Conservation (phyloP, 2,113 vertebrate species). For the Crotalus tigris region DNA sequence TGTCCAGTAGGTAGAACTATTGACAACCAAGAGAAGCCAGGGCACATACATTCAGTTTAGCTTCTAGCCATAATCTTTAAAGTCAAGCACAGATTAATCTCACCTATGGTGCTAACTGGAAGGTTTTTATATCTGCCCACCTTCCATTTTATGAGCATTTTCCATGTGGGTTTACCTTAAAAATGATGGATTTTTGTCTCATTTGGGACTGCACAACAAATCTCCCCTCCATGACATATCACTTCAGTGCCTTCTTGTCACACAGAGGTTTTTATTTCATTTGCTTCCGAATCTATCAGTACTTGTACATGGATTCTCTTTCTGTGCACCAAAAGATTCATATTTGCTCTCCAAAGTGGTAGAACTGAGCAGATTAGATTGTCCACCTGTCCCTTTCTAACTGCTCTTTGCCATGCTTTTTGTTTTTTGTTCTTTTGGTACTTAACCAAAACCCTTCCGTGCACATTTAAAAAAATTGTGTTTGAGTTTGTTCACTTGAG, state of each 20-base stretch:
- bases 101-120: background rate
- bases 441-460: background rate
- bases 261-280: background rate
- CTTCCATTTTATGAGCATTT: background rate
- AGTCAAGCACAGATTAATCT: background rate
- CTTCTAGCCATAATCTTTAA: background rate
- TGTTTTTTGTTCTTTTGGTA: background rate
- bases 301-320: background rate
- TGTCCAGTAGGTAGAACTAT: background rate
- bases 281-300: background rate
- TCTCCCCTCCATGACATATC: background rate
- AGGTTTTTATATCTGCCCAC: background rate
- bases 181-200: background rate
- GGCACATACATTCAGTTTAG: background rate
- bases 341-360: background rate
- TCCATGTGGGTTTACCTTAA: background rate
- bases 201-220: background rate
- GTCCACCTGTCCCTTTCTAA: background rate
- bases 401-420: too few species aligned
- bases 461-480: background rate
- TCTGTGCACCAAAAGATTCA: background rate
- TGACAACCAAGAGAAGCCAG: background rate
- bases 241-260: background rate
- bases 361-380: background rate
- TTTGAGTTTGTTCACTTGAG: conserved; percentile 7